Evolutionary conservation across 2,113 vertebrate genomes (phyloP).

Genomic region (Xenopus borealis): DNA sequence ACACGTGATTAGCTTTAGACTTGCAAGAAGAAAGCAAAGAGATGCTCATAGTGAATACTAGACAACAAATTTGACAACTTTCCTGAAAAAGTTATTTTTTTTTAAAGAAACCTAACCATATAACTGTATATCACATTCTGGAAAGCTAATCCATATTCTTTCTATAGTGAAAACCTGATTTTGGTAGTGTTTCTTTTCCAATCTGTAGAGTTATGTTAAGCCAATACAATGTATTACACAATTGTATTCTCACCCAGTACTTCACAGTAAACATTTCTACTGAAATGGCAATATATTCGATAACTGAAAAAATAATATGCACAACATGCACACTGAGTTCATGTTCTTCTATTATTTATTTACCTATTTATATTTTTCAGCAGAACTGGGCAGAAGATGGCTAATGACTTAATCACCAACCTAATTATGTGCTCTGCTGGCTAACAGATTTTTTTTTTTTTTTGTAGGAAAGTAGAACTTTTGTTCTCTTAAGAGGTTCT

Average conservation of each 20-base stretch:
- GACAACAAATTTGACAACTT: too few relatives aligned
- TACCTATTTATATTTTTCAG: constrained; percentile 35
- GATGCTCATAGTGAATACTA: too few relatives aligned
- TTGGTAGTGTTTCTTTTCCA: too few relatives aligned
- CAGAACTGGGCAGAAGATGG: constrained; percentile 33
- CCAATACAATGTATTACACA: neutral
- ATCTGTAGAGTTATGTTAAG: neutral
- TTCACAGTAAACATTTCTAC: constrained; percentile 7
- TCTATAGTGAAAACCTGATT: too few relatives aligned
- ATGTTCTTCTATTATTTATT: constrained; percentile 33
- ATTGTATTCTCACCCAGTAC: neutral
- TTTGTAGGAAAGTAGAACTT: constrained; percentile 29
- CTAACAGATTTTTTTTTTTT: constrained; percentile 36
- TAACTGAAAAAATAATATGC: constrained; percentile 8
- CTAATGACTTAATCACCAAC: constrained; percentile 43
- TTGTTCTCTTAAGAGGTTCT: constrained; percentile 43
- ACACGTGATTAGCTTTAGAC: too few relatives aligned
- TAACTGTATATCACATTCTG: too few relatives aligned
- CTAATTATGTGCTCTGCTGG: constrained; percentile 45
- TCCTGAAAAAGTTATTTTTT: too few relatives aligned
- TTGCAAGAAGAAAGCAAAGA: too few relatives aligned
- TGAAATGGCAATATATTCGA: constrained; percentile 18
- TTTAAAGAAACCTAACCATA: too few relatives aligned
- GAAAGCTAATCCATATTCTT: too few relatives aligned
- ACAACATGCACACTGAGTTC: constrained; percentile 14